A percentile compares a stretch with the other conserved stretches of the same genome.
These are phyloP conservation scores for Drosophila sechellia DNA, from an alignment of 1,140 invertebrate species.

Conservation along the genomic window DNA sequence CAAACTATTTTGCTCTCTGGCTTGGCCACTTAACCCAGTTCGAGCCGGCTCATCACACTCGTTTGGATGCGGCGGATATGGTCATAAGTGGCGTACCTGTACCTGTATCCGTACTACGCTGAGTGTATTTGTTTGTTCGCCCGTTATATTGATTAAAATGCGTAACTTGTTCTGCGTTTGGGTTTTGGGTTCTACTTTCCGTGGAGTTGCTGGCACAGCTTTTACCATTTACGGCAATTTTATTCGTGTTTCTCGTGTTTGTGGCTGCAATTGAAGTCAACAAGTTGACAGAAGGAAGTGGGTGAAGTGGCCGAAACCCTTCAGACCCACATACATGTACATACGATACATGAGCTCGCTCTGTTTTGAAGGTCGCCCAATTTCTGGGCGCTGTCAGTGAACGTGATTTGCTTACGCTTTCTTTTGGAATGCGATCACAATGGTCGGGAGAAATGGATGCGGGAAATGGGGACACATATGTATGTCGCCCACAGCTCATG, in stretches of 20 bases:
- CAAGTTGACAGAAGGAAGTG: slow-evolving; percentile 42
- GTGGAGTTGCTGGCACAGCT: slow-evolving; percentile 19
- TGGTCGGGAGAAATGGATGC: slow-evolving; percentile 9
- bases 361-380: slow-evolving; percentile 68
- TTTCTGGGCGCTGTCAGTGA: slow-evolving; percentile 45
- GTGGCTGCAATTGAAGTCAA: slow-evolving; percentile 49
- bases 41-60: slow-evolving; percentile 59
- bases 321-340: slow-evolving; percentile 46
- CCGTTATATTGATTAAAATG: slow-evolving; percentile 82
- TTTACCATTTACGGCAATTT: slow-evolving; percentile 51
- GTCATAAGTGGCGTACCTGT: slow-evolving; percentile 41
- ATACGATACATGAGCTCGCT: slow-evolving; percentile 20
- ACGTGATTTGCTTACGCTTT: slow-evolving; percentile 76
- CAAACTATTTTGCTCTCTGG: slow-evolving; percentile 60
- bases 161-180: slow-evolving; percentile 73
- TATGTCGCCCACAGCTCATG: slow-evolving; percentile 21
- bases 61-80: slow-evolving; percentile 57
- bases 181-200: slow-evolving; percentile 68
- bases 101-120: slow-evolving; percentile 9
- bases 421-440: slow-evolving; percentile 48
- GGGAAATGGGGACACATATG: neutral
- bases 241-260: slow-evolving; percentile 43
- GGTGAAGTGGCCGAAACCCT: slow-evolving; percentile 57
- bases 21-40: slow-evolving; percentile 77
- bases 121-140: slow-evolving; percentile 4